Conservation (phyloP, 2,113 vertebrate genomes). For the Leptosomus discolor region DNA sequence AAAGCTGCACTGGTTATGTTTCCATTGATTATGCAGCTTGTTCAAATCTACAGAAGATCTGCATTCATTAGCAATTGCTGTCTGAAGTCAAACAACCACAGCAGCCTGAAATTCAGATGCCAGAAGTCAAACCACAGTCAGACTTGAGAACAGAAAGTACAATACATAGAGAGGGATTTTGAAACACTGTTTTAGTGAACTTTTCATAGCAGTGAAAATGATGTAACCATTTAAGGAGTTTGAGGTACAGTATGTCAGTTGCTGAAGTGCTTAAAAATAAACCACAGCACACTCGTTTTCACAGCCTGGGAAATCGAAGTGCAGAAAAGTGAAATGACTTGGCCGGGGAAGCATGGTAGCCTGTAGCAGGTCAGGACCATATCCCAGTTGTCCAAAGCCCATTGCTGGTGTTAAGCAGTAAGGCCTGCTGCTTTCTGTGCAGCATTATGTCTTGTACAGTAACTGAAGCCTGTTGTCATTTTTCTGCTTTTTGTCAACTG, state of each 20-base stretch:
- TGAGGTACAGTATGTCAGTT: constrained; percentile 3
- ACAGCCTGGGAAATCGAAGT: neutral
- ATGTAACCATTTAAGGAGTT: constrained; percentile 29
- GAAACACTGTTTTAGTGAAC: constrained; percentile 29
- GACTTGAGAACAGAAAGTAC: constrained; percentile 3
- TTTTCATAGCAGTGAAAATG: constrained; percentile 26
- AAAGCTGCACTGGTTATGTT: neutral
- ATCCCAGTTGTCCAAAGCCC: neutral
- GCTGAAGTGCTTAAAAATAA: constrained; percentile 46
- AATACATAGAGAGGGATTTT: neutral
- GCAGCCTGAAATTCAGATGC: neutral
- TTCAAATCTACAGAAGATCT: neutral
- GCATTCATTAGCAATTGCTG: neutral
- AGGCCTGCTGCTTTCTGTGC: neutral
- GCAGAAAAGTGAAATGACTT: neutral
- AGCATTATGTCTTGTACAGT: neutral
- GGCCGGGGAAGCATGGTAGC: neutral
- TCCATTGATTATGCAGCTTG: neutral
- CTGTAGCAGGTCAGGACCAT: neutral
- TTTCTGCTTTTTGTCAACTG: neutral
- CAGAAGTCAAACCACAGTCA: constrained; percentile 28
- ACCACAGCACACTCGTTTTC: neutral
- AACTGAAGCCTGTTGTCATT: neutral
- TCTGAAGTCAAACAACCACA: neutral
- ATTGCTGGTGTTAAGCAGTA: neutral